Evolutionary conservation across 2,113 vertebrate species (phyloP), one percentile per base, ranked within the genome.

Genomic region (Gnathonemus echidnorhynchus): DNA sequence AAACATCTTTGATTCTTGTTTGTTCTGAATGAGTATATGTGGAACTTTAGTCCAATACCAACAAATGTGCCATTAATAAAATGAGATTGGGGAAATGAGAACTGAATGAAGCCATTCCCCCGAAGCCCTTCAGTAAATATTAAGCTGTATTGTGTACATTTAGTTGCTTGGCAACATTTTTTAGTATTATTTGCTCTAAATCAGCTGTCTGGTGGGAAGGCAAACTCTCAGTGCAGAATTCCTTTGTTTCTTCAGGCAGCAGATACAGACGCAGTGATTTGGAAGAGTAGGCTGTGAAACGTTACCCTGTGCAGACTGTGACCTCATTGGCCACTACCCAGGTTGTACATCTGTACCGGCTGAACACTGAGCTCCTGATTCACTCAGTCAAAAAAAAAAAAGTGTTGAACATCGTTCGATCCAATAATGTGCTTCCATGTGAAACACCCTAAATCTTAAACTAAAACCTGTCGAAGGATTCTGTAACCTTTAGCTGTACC

Each of bases 251-350:
- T 53, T 87, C 86, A n/a, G 27, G 48, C 49, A 1, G 24, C 7
- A 86, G 45, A 86, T 56, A 87, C 86, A 87, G 50, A 52, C 7
- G 21, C 11, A 15, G 48, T 27, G 50, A 87, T 56, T 87, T 53
- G 50, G 49, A 87, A 87, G 86, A 87, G n/a, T 10, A 56, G 50
- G 3, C 49, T 87, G 70, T 89, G 70, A 89, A 53, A 84, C 17
- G 3, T 11, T 89, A 39, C 88, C 45, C 58, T 80, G 31, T 39
- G 49, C 88, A 89, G 88, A 83, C 70, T 77, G 27, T 86, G 89
- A 90, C 80, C 56, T 70, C n/a, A 66, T 42, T 86, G 74, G 89
- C 50, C 35, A 53, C 17, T n/a, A 21, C 77, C 27, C 39, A 62
- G 24, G 45, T 31, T 13, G 52, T 53, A 70, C 89, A 90, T 53